A percentile compares a stretch with the other conserved stretches of the same genome.
phyloP scores from a whole-genome alignment of 2,797 vertebrate genomes.

The Neosilurus mollespiculum region DNA sequence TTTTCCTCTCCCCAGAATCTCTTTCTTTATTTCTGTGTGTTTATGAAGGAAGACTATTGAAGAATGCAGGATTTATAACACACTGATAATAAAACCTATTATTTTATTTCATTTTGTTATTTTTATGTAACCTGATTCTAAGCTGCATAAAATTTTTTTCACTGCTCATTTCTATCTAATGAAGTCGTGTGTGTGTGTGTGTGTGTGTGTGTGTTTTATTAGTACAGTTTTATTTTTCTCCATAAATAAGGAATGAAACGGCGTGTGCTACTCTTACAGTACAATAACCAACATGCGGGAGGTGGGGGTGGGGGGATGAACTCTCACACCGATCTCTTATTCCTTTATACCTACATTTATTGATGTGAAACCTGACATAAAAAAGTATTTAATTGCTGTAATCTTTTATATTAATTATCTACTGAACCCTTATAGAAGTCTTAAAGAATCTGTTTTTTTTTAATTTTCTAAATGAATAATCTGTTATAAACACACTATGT shows the following conservation, averaged over 20 bases:
- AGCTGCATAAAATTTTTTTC: background rate
- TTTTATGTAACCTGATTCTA: background rate
- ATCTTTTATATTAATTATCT: background rate
- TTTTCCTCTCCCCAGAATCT: background rate
- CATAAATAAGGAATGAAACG: background rate
- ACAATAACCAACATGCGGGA: background rate
- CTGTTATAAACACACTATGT: background rate
- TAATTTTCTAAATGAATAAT: background rate
- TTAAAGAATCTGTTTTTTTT: background rate
- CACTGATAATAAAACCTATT: background rate
- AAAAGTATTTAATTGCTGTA: background rate
- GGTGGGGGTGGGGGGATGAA: too few relatives aligned
- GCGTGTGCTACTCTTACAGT: background rate
- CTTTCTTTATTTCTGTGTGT: background rate
- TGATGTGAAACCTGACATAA: background rate
- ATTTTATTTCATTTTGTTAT: background rate
- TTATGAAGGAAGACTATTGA: background rate
- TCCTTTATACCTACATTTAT: background rate
- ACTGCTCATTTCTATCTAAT: background rate
- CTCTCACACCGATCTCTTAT: too few relatives aligned
- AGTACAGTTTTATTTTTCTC: too few relatives aligned
- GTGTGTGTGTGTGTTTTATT: too few relatives aligned
- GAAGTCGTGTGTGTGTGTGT: background rate
- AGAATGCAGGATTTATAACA: background rate
- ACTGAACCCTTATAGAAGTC: background rate